These are phyloP conservation scores for Leptodactylus fallax DNA, from an alignment of 2,797 vertebrate species.

Conservation along the genomic window DNA sequence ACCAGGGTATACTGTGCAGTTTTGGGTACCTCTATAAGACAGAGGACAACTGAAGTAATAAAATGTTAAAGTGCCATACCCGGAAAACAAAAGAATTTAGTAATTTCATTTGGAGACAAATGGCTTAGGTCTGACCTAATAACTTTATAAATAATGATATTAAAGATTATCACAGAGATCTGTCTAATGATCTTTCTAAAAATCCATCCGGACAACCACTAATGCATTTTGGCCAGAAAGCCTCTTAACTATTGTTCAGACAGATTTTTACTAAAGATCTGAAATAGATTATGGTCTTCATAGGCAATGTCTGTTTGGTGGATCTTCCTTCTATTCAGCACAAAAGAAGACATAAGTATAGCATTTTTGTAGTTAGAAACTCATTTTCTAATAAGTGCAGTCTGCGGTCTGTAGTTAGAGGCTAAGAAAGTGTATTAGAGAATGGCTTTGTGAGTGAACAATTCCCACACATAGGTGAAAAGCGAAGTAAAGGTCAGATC, in stretches of 20 bases:
- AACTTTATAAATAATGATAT: neutral
- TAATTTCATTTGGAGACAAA: neutral
- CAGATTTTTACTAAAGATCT: neutral
- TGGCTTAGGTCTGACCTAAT: neutral
- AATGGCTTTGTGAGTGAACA: no score
- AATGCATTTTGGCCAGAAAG: neutral
- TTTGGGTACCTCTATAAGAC: neutral
- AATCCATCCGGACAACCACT: neutral
- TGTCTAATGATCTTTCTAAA: neutral
- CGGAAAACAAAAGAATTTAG: neutral
- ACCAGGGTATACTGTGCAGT: neutral
- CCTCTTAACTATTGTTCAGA: neutral
- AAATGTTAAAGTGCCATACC: neutral
- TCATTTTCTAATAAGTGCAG: neutral
- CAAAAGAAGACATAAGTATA: neutral
- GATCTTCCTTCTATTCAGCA: no score
- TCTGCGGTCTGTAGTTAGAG: neutral
- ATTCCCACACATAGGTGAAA: no score
- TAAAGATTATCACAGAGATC: neutral
- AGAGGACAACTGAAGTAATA: neutral
- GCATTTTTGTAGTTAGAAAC: neutral
- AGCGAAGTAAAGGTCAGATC: no score
- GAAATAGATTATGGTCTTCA: no score
- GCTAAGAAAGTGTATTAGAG: neutral
- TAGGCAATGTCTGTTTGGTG: no score